Evolutionary conservation across 2,797 vertebrate genomes (phyloP), one percentile per base, ranked within the genome.

Genomic region (Siniperca obscura): DNA sequence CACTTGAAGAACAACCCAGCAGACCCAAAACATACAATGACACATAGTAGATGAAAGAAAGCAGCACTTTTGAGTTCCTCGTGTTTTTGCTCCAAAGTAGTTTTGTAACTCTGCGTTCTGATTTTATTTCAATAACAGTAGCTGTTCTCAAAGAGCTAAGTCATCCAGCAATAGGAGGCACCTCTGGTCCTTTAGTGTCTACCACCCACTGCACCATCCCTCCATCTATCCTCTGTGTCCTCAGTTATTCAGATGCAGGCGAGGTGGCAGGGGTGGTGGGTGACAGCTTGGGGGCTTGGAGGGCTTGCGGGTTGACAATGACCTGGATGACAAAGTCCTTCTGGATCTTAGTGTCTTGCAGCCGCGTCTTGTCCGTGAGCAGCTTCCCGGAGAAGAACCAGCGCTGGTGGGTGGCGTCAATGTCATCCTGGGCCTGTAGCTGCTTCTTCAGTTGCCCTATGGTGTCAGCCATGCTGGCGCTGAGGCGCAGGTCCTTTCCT

Each of bases 311-410:
- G 93, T 98, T 99, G 83, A 99, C 94, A 17, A 99, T 99, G 91
- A 99, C 98, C 95, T 99, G 98, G 91, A 99, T 98, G 60, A 99
- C 97, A 84, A 98, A 99, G 95, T 99, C 98, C 94, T 98, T 99
- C 96, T 99, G 98, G 96, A 99, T 99, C 95, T 99, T 99, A 73
- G 97, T 98, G 92, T 99, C 98, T 86, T 98, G 98, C 70, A 99
- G 97, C 59, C 98, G 97, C 0, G 96, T 98, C 91, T 98, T 97
- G 94, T 99, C 98, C 0, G 98, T 98, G 70, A 99, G 98, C 88
- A 99, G 95, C 92, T 99, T 99, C 61, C 98, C 98, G 0, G 98
- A 99, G 94, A 99, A 99, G 96, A 99, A 99, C 98, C 98, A 99
- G 84, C 98, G 97, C 90, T 99, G 98, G 94, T 97, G 96, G 57